These are phyloP conservation scores for Malaclemys terrapin DNA, from an alignment of 2,113 vertebrate species.

Conservation along the genomic window DNA sequence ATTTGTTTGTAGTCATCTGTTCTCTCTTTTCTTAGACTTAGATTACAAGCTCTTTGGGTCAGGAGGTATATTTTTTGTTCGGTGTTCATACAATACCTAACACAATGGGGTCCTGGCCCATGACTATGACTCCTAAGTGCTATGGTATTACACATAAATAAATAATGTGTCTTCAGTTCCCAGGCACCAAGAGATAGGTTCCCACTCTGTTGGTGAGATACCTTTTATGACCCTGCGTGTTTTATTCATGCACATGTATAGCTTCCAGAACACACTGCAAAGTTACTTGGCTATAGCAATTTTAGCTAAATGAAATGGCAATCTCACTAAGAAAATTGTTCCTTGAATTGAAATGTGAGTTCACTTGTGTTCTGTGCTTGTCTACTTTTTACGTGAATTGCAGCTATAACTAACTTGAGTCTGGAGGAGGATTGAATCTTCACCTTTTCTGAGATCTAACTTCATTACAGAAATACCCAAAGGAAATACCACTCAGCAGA, in stretches of 20 bases:
- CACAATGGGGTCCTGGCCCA: too few species aligned
- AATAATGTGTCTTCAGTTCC: not conserved
- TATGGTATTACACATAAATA: not conserved
- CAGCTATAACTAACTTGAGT: not conserved
- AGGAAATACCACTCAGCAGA: not conserved
- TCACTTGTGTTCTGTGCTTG: not conserved
- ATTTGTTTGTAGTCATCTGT: not conserved
- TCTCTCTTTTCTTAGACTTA: not conserved
- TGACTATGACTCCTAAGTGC: not conserved
- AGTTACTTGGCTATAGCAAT: not conserved
- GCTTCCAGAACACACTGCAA: not conserved
- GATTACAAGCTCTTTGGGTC: not conserved
- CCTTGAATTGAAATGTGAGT: not conserved
- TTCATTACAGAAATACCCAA: not conserved
- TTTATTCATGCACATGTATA: not conserved
- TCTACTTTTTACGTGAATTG: not conserved
- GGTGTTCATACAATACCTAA: not conserved
- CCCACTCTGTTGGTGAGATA: not conserved
- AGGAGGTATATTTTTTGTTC: not conserved
- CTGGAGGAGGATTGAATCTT: not conserved
- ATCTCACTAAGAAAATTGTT: constrained; percentile 3
- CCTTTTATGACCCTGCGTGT: not conserved
- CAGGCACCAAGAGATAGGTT: not conserved
- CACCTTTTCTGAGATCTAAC: not conserved
- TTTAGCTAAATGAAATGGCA: not conserved